Conservation (phyloP, 1,140 invertebrate genomes). For the Tribolium madens region DNA sequence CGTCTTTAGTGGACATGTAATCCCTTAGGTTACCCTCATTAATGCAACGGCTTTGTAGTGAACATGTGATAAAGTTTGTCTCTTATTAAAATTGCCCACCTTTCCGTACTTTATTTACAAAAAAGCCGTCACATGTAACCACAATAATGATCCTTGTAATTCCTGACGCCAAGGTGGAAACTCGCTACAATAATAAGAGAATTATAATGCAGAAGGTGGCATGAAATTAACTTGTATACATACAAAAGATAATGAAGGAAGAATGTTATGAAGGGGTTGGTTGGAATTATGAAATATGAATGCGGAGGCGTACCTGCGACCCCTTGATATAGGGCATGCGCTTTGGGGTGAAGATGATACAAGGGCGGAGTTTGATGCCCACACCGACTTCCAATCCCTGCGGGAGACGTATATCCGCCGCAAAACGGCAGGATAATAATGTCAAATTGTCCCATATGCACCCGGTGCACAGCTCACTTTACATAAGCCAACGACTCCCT, state of each 20-base stretch:
- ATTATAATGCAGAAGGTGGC: constrained; percentile 36
- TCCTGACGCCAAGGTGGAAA: not conserved
- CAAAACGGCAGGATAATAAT: constrained; percentile 36
- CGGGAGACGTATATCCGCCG: constrained; percentile 16
- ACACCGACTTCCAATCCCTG: constrained; percentile 31
- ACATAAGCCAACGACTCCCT: not conserved
- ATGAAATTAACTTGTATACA: constrained; percentile 42
- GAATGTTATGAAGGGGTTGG: constrained; percentile 39
- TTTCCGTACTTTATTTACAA: not conserved
- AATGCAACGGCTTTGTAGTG: constrained; percentile 22
- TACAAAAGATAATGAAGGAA: constrained; percentile 43
- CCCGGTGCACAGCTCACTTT: not conserved
- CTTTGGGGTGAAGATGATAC: constrained; percentile 30
- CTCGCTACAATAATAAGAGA: constrained; percentile 13
- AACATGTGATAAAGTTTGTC: constrained; percentile 13
- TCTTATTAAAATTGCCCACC: not conserved
- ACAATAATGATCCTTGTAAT: not conserved
- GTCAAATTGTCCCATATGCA: constrained; percentile 11
- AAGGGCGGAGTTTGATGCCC: constrained; percentile 33
- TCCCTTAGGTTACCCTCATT: constrained; percentile 14
- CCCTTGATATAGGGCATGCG: constrained; percentile 26
- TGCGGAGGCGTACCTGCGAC: constrained; percentile 43
- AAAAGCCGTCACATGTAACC: not conserved
- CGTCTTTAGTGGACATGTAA: constrained; percentile 21
- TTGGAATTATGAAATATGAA: constrained; percentile 45